Evolutionary conservation across 2,888 invertebrate genomes (phyloP), one percentile per base, ranked within the genome.

Genomic region (Mylabris sibirica): DNA sequence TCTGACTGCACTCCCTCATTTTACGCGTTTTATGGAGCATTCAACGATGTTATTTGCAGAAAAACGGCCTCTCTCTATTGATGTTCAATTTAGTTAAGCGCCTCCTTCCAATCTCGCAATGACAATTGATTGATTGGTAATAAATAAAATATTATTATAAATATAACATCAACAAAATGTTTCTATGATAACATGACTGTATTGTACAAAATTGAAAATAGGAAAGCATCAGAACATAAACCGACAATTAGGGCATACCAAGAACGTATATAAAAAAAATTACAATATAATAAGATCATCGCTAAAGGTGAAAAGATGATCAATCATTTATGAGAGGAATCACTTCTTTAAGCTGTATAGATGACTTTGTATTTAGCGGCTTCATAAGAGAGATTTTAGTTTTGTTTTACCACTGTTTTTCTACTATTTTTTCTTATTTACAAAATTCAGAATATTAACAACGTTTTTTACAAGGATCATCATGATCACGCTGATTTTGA

Each of bases 1-100:
- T 68, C 68, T 75, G 73, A 79, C 78, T 78, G 77, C 67, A 75
- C 77, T 77, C 77, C 76, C 77, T 79, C 79, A 78, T 79, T 78
- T 78, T 74, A 76, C 77, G 75, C 76, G 73, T 71, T 73, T 72
- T 73, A 73, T 61, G 12, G 57, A 57, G 12, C 57, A 57, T 57
- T 67, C 53, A 57, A 24, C 57, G 57, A 57, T 24, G 24, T 57
- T 57, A 57, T 57, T 57, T 57, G 57, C 57, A 12, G 24, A 57
- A 57, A 57, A 57, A 24, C 57, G 14, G 57, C 24, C 57, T 11
- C 53, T 24, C 57, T 49, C 0, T 30, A 30, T n/a, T 38, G 49
- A 20, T 49, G 24, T 57, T 24, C 57, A 57, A 14, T 24, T 24
- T 57, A 9, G 5, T 11, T 3, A 11, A 11, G 24, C 57, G 24